Percentiles rank a stretch among this genome's conserved stretches.
Conservation (phyloP, 2,797 vertebrate species). For the Hoplostethus atlanticus region DNA sequence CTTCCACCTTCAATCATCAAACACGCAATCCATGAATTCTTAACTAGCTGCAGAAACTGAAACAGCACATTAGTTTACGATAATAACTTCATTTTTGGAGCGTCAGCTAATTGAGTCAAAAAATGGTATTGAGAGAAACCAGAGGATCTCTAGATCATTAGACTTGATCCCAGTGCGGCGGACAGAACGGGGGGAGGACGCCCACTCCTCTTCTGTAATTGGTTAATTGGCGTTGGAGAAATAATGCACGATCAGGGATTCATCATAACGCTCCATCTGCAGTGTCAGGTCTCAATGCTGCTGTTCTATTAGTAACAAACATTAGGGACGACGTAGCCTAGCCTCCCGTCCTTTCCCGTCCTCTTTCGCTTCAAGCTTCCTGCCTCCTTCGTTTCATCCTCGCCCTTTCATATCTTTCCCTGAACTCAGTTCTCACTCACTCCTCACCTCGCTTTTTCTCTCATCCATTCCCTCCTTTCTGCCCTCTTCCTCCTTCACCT, state of each 20-base stretch:
- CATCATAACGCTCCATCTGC: constrained; percentile 26
- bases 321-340: neutral
- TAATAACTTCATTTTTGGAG: neutral
- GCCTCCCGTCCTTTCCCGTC: neutral
- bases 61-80: neutral
- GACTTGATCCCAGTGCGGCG: constrained; percentile 41
- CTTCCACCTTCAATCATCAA: constrained; percentile 4
- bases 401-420: neutral
- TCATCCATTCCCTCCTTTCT: neutral
- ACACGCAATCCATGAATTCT: constrained; percentile 24
- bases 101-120: constrained; percentile 31
- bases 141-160: constrained; percentile 69
- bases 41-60: constrained; percentile 5
- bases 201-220: constrained; percentile 55
- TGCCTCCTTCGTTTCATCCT: constrained; percentile 15
- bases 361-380: neutral
- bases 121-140: constrained; percentile 62
- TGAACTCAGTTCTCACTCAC: constrained; percentile 2
- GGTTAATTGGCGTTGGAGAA: constrained; percentile 66
- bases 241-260: constrained; percentile 30
- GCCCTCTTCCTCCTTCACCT: neutral
- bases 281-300: constrained; percentile 1
- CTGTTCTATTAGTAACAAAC: constrained; percentile 14
- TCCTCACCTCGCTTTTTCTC: neutral
- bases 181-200: constrained; percentile 38